Evolutionary conservation across 2,888 invertebrate species (phyloP).

Genomic region (Eledone cirrhosa): DNA sequence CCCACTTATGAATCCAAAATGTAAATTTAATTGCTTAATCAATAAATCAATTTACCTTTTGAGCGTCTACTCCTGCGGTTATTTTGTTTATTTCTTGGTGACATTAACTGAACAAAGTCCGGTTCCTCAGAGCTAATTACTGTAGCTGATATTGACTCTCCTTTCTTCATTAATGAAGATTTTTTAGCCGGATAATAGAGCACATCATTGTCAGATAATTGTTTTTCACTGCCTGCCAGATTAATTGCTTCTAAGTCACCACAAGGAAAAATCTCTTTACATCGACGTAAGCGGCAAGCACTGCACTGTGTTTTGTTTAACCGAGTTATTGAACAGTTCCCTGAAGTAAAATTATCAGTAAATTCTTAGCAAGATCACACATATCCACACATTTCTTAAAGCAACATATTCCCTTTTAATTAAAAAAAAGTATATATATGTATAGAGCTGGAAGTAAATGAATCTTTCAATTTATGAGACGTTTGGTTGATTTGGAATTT

Average conservation of each 20-base stretch:
- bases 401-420: no score
- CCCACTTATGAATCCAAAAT: no score
- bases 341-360: constrained; percentile 33
- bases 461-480: no score
- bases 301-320: constrained; percentile 71
- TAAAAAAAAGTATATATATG: no score
- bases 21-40: no score
- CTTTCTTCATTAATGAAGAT: neutral
- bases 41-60: constrained; percentile 9
- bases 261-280: constrained; percentile 68
- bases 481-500: no score
- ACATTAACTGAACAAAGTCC: neutral
- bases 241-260: constrained; percentile 27
- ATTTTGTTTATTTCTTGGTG: constrained; percentile 16
- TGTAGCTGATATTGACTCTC: no score
- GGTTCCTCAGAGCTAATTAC: no score
- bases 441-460: no score
- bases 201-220: neutral
- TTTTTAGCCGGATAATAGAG: neutral
- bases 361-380: no score
- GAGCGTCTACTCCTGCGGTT: constrained; percentile 19
- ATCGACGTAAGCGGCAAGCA: constrained; percentile 88
- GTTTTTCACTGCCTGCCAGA: constrained; percentile 9
- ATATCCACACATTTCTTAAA: no score
- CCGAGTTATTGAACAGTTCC: constrained; percentile 36